Evolutionary conservation across 2,888 invertebrate species (phyloP), one percentile per base, ranked within the genome.

Genomic region (Odontomyia ornata): DNA sequence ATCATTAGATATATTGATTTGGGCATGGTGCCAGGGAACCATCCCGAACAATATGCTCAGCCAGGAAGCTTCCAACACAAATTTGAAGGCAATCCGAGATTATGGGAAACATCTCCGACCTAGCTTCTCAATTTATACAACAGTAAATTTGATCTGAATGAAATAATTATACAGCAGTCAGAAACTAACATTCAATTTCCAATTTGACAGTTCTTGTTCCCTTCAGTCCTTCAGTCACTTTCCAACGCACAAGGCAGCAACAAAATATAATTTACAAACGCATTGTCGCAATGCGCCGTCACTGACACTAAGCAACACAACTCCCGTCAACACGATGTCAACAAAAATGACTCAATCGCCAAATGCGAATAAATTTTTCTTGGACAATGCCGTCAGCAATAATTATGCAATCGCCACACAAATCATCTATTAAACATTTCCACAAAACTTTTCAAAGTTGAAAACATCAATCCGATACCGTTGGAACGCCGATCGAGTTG

Each of bases 261-360:
- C n/a, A n/a, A 36, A 36, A 36, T 36, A 36, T 36, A 3, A 36
- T 36, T 36, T 36, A 36, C 36, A 36, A 36, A 36, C 36, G 36
- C 36, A 9, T 9, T 9, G 36, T 9, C 36, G 36, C 52, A 52
- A 9, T 18, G 65, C 65, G 18, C 36, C 65, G 36, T 21, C n/a
- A 5, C 65, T 3, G 64, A 13, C 52, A 52, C 7, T 36, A 9
- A 43, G 21, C 67, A 67, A 67, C 43, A 28, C 67, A 43, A 18
- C 28, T 25, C 46, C 25, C 28, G 47, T 23, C 69, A 28, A 27
- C 25, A 27, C 23, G 69, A 69, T 69, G 69, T 69, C 69, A 69
- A 69, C 69, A 69, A 69, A 69, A 1, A 11, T 46, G 69, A 69
- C 69, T 69, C 69, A 69, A 47, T 30, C 65, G 13, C 15, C 30